Base-by-base conservation (phyloP, 2,113 vertebrate genomes). In the Notothenia coriiceps region DNA sequence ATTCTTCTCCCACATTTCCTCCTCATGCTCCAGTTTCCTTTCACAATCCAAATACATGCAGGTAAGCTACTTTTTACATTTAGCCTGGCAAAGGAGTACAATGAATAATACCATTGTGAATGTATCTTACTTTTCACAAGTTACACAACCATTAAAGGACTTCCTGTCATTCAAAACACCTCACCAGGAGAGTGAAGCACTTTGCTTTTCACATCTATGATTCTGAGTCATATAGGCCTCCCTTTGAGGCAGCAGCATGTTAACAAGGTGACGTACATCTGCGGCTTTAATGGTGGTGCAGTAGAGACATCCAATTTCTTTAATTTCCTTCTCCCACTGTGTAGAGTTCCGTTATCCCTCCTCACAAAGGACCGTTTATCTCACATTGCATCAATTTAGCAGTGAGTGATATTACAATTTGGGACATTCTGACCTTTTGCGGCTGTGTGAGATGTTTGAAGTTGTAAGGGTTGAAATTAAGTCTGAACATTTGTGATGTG, bases 341-440 rank as follows among this genome's bases (percentile, higher is more conserved):
- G 33, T 54, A 62, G 60, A 33, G 35, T 4, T 83, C 68, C 44
- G 50, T 85, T 65, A 77, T 22, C 0, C 12, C 44, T 44, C 40
- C 29, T 68, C 57, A 84, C 59, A 82, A 73, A 73, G 20, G 22
- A n/a, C 47, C 43, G 43, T 56, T 85, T 87, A 80, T 86, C 61
- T 66, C 69, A 69, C 43, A 14, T 2, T 72, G 17, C 11, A 43
- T 79, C 40, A 51, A 74, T 88, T 73, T 56, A 75, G 52, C 69
- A 49, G 20, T 15, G 8, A 61, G n/a, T 35, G 22, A 77, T 61
- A 8, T 22, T 65, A 8, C 62, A 65, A 74, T 57, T 25, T 14
- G 10, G 66, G 54, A 80, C 79, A 70, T 54, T 69, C 11, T 10
- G 11, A 64, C 43, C 47, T 25, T 40, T 54, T 63, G 43, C 14